Evolutionary conservation across 1,140 invertebrate species (phyloP).

Genomic region (Linepithema humile): DNA sequence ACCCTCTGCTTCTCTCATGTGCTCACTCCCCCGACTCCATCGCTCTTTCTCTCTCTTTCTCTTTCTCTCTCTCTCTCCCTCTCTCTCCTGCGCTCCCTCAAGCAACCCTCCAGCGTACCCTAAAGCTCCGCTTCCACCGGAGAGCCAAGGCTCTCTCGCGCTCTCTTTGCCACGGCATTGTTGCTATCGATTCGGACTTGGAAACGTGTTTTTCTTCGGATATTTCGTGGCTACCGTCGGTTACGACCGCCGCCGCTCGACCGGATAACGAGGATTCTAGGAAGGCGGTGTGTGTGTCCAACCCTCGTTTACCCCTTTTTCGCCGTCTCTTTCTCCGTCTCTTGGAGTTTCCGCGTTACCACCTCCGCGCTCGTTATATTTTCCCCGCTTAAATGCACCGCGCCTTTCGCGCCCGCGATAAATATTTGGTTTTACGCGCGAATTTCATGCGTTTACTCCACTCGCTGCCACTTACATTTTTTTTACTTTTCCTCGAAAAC

Average conservation of each 20-base stretch:
- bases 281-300: conserved; percentile 41
- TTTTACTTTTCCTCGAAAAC: not conserved
- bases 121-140: conserved; percentile 48
- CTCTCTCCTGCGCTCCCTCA: conserved; percentile 45
- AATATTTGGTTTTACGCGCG: conserved; percentile 47
- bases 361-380: conserved; percentile 32
- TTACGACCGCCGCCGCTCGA: conserved; percentile 51
- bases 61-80: conserved; percentile 47
- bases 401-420: conserved; percentile 23
- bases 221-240: conserved; percentile 71
- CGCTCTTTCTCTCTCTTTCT: conserved; percentile 59
- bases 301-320: conserved; percentile 37
- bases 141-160: conserved; percentile 72
- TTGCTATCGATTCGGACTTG: conserved; percentile 80
- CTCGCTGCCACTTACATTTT: not conserved
- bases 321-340: conserved; percentile 18
- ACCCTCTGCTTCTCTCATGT: conserved; percentile 45
- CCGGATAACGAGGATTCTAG: conserved; percentile 71
- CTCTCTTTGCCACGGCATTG: conserved; percentile 79
- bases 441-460: not conserved
- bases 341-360: conserved; percentile 22
- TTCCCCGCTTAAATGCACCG: conserved; percentile 16
- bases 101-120: conserved; percentile 55
- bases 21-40: conserved; percentile 21
- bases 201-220: conserved; percentile 79